Conservation (phyloP, 2,797 vertebrate species). For the Tamandua tetradactyla region DNA sequence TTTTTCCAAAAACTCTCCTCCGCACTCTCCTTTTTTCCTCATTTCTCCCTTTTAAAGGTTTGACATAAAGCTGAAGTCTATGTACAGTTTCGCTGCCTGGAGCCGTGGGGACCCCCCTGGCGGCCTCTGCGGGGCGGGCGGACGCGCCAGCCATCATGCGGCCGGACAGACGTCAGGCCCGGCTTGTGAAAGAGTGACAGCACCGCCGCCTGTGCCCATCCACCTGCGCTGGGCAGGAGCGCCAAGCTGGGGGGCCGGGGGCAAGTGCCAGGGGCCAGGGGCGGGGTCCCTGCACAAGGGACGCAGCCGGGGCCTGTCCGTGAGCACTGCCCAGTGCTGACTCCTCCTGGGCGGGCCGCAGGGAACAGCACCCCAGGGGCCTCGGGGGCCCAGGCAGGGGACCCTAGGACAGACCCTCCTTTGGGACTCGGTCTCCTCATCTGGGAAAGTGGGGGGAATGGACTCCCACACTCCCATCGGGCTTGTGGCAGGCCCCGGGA, state of each 20-base stretch:
- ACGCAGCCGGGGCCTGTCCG: too few species aligned
- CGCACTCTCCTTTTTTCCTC: conserved; percentile 49
- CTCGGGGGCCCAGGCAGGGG: neutral
- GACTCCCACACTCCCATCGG: neutral
- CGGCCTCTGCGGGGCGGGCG: too few species aligned
- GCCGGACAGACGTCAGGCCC: conserved; percentile 97
- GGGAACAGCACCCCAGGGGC: too few species aligned
- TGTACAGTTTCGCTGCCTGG: conserved; percentile 89
- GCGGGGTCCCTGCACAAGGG: too few species aligned
- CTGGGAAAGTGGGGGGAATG: neutral
- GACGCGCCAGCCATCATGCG: conserved; percentile 95
- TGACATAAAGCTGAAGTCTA: conserved; percentile 87
- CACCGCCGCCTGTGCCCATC: conserved; percentile 88
- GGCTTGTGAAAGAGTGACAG: conserved; percentile 96
- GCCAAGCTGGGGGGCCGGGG: conserved; percentile 90
- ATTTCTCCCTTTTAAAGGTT: conserved; percentile 75
- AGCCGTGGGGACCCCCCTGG: conserved; percentile 90
- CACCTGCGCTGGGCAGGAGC: conserved; percentile 92
- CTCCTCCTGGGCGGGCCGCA: too few species aligned
- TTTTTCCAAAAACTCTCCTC: conserved; percentile 56
- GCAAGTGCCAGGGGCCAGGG: too few species aligned
- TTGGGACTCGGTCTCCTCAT: neutral
- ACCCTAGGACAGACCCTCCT: neutral
- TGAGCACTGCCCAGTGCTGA: too few species aligned
- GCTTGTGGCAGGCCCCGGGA: neutral